These are phyloP conservation scores for Lagorchestes hirsutus DNA, from an alignment of 2,797 vertebrate species.

Conservation along the genomic window DNA sequence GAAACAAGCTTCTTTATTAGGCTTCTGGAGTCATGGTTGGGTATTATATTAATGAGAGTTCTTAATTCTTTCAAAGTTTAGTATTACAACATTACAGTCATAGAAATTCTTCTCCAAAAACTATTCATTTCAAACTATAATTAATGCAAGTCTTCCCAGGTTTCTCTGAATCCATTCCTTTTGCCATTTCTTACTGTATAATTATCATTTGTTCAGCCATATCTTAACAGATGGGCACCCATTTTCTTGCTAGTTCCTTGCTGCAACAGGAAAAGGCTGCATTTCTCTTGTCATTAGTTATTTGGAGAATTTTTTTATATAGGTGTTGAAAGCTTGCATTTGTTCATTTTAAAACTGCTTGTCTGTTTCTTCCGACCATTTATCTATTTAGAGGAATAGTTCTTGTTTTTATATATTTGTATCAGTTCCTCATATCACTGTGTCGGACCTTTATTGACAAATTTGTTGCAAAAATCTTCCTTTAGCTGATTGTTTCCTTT, in stretches of 20 bases:
- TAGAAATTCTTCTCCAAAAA: neutral
- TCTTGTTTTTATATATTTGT: neutral
- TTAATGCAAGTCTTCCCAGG: neutral
- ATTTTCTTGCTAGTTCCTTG: neutral
- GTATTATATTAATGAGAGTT: no score
- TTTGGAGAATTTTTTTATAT: neutral
- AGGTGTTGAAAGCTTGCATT: neutral
- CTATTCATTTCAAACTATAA: neutral
- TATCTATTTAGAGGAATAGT: neutral
- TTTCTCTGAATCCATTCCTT: neutral
- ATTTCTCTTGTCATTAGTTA: neutral
- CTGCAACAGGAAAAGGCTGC: neutral
- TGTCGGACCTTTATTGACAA: neutral
- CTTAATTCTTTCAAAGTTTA: no score
- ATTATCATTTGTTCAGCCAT: neutral
- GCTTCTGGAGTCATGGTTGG: no score
- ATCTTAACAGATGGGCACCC: neutral
- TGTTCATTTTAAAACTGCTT: neutral
- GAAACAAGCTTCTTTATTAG: no score
- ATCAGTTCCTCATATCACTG: neutral
- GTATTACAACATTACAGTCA: neutral
- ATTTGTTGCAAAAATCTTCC: neutral
- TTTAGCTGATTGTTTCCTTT: neutral
- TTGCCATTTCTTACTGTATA: neutral
- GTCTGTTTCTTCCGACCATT: neutral